These are phyloP conservation scores for Carollia perspicillata DNA, from an alignment of 2,113 vertebrate species.

Conservation along the genomic window DNA sequence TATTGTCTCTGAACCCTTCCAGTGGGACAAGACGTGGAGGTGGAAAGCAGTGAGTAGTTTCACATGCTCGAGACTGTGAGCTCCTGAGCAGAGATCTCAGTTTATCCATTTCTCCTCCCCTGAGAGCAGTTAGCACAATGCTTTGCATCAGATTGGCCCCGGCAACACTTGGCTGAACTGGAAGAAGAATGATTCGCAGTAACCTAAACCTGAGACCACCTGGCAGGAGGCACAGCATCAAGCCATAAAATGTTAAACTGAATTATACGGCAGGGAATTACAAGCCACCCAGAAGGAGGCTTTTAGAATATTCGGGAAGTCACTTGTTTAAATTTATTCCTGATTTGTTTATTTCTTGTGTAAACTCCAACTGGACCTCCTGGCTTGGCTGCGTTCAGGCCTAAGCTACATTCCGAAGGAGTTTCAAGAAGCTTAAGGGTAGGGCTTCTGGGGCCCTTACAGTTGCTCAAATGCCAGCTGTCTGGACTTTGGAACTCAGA, in stretches of 20 bases:
- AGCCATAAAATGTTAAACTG: not conserved
- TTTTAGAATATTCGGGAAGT: not conserved
- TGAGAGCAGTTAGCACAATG: not conserved
- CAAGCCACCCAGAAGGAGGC: not conserved
- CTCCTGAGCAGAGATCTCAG: not conserved
- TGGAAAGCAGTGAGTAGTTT: not conserved
- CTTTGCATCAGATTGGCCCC: not conserved
- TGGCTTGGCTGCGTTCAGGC: not conserved
- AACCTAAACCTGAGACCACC: not conserved
- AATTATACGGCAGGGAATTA: not conserved
- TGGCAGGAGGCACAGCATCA: not conserved
- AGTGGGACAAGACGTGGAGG: not conserved
- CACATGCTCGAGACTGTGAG: not conserved
- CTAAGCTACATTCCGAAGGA: constrained; percentile 18
- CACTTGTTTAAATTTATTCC: constrained; percentile 45
- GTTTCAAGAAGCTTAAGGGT: not conserved
- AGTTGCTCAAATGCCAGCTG: not conserved
- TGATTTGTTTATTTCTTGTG: constrained; percentile 57
- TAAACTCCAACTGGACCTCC: constrained; percentile 29
- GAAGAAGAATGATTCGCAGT: not conserved
- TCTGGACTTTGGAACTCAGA: not conserved
- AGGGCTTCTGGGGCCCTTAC: not conserved
- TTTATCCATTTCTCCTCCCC: not conserved
- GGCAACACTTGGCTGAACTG: not conserved
- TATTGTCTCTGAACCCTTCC: not conserved